Evolutionary conservation across 2,797 vertebrate species (phyloP).

Genomic region (Odontamblyopus lacepedii): DNA sequence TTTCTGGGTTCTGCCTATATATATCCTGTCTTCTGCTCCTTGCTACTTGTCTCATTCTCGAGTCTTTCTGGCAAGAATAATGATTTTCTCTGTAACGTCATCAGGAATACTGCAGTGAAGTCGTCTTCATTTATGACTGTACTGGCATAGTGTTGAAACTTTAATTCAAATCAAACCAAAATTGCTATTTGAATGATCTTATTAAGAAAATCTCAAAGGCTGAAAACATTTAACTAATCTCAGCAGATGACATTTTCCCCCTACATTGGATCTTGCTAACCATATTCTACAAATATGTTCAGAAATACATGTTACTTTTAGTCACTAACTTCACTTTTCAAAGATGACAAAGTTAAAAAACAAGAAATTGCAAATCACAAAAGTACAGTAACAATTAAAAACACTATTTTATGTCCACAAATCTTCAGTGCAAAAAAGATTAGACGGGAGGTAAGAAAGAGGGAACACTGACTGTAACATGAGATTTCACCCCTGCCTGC

Average conservation of each 20-base stretch:
- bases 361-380: too few species aligned
- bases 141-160: background rate
- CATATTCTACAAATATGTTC: too few species aligned
- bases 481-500: slow-evolving; percentile 24
- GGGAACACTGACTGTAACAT: slow-evolving; percentile 22
- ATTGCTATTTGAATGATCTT: background rate
- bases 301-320: too few species aligned
- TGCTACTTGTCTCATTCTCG: background rate
- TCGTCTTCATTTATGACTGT: slow-evolving; percentile 27
- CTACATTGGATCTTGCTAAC: background rate
- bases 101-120: too few species aligned
- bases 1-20: too few species aligned
- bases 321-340: background rate
- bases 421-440: slow-evolving; percentile 18
- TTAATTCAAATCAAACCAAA: background rate
- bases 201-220: background rate
- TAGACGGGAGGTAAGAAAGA: slow-evolving; percentile 17
- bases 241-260: too few species aligned
- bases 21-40: background rate
- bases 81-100: slow-evolving; percentile 55
- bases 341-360: background rate
- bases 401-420: background rate
- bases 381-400: background rate
- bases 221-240: too few species aligned
- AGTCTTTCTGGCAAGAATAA: slow-evolving; percentile 55